Evolutionary conservation across 2,888 invertebrate species (phyloP).

Genomic region (Noctua comes): DNA sequence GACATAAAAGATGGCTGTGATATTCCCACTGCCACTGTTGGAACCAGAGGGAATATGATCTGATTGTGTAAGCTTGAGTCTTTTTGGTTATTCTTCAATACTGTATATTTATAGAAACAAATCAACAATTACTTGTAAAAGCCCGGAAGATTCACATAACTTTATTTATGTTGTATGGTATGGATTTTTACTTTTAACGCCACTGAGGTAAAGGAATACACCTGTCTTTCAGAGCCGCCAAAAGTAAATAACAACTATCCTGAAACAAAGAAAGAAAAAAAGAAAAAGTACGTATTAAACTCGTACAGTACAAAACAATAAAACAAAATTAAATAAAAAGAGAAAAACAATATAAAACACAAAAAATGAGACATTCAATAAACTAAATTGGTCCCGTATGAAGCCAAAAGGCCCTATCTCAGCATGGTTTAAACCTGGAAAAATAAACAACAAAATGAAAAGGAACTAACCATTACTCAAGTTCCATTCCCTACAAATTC

Average conservation of each 20-base stretch:
- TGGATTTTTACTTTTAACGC: background rate
- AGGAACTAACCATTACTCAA: background rate
- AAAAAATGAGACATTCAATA: background rate
- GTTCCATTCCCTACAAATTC: conserved; percentile 1
- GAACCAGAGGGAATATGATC: background rate
- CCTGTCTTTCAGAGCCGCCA: background rate
- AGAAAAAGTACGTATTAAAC: background rate
- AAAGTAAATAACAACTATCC: background rate
- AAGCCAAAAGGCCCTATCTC: background rate
- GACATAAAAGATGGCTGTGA: background rate
- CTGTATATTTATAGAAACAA: no score
- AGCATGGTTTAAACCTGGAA: no score
- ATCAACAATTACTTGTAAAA: background rate
- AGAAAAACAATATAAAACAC: background rate
- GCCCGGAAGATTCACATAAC: background rate
- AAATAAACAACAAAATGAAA: background rate
- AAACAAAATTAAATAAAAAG: background rate
- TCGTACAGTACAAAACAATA: background rate
- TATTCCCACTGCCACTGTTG: no score
- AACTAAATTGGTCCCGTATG: background rate
- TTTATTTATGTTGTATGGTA: background rate
- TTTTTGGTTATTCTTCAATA: background rate
- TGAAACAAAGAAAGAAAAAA: background rate
- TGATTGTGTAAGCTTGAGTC: background rate
- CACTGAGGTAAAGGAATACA: background rate